Evolutionary conservation across 2,888 invertebrate species (phyloP).

Genomic region (Nomada fabriciana): DNA sequence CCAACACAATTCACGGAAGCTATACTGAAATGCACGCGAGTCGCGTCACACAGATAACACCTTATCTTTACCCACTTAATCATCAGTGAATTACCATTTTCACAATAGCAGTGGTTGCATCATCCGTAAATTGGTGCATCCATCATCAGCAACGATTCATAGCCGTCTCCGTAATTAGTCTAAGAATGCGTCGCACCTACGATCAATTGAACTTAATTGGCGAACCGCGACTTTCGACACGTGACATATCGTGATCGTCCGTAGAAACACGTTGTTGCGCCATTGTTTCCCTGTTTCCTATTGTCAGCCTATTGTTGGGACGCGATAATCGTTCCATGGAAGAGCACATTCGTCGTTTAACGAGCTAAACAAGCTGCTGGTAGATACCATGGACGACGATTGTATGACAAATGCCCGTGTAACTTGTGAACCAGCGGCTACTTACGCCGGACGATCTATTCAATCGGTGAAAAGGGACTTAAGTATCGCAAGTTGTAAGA

Average conservation of each 20-base stretch:
- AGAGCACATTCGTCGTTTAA: conserved; percentile 51
- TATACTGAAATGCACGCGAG: neutral
- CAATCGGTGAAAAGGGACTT: conserved; percentile 8
- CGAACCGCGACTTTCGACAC: conserved; percentile 8
- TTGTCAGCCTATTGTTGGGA: neutral
- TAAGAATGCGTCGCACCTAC: conserved; percentile 54
- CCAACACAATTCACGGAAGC: neutral
- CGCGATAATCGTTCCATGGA: conserved; percentile 35
- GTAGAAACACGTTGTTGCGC: conserved; percentile 6
- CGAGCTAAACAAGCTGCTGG: conserved; percentile 60
- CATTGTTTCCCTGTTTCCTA: neutral
- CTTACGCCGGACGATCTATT: neutral
- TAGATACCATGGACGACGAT: conserved; percentile 67
- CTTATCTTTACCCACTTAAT: conserved; percentile 12
- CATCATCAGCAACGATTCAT: conserved; percentile 17
- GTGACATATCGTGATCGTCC: neutral
- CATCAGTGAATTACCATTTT: conserved; percentile 37
- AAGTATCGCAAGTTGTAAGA: neutral
- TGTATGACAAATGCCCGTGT: conserved; percentile 73
- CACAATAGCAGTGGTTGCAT: conserved; percentile 37
- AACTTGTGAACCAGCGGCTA: conserved; percentile 71
- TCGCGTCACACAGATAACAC: conserved; percentile 7
- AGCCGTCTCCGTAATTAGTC: conserved; percentile 14
- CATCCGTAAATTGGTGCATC: conserved; percentile 39
- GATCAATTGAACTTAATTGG: conserved; percentile 57